Conservation (phyloP, 2,888 invertebrate species). For the Aplocera efformata region DNA sequence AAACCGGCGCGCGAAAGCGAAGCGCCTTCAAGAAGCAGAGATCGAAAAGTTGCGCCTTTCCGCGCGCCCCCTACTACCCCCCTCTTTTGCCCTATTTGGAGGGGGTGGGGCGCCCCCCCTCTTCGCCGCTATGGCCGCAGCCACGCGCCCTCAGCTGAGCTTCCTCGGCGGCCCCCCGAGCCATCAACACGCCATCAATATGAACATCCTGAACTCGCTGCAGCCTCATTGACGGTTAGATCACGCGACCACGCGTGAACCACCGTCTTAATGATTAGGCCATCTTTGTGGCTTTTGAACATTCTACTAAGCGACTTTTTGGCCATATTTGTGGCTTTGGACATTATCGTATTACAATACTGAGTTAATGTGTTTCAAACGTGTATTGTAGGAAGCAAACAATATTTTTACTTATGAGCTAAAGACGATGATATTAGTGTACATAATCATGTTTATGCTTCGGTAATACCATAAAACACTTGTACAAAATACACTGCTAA, state of each 20-base stretch:
- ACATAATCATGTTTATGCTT: too few relatives aligned
- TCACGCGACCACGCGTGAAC: slow-evolving; percentile 58
- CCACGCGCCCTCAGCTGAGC: slow-evolving; percentile 82
- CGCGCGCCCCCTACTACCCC: slow-evolving; percentile 88
- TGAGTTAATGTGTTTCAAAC: too few relatives aligned
- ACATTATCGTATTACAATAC: not conserved
- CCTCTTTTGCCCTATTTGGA: slow-evolving; percentile 85
- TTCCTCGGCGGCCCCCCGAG: slow-evolving; percentile 79
- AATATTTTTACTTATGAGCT: too few relatives aligned
- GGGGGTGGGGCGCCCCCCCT: slow-evolving; percentile 84
- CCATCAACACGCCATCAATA: slow-evolving; percentile 78
- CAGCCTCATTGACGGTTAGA: slow-evolving; percentile 80
- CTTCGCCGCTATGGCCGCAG: slow-evolving; percentile 83
- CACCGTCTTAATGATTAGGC: slow-evolving; percentile 50
- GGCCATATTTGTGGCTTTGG: not conserved
- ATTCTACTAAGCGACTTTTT: too few relatives aligned
- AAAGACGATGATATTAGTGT: too few relatives aligned
- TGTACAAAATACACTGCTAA: too few relatives aligned
- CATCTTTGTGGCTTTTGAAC: not conserved
- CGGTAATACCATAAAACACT: too few relatives aligned
- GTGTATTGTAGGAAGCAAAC: too few relatives aligned
- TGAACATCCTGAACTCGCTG: slow-evolving; percentile 77
- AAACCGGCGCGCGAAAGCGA: slow-evolving; percentile 96
- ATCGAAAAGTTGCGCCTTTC: slow-evolving; percentile 93
- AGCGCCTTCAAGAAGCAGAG: slow-evolving; percentile 97